A percentile compares a stretch with the other conserved stretches of the same genome.
Conservation (phyloP, 1,140 invertebrate genomes). For the Helicorthomorpha holstii region DNA sequence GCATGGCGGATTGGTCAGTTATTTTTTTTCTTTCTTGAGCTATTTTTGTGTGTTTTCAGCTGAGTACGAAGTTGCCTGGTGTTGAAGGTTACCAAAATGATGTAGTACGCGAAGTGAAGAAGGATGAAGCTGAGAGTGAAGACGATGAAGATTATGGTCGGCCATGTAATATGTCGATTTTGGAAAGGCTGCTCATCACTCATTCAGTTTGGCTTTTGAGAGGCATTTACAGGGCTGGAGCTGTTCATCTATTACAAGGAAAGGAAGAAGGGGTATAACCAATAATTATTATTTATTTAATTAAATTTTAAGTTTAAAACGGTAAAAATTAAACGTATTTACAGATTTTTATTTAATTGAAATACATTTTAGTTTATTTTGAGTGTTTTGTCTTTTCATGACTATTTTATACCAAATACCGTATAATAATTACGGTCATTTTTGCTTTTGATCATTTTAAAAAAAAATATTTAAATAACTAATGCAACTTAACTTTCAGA, state of each 20-base stretch:
- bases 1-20: no score
- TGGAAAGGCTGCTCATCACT: slow-evolving; percentile 71
- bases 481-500: slow-evolving; percentile 36
- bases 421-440: no score
- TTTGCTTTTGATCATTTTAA: not conserved
- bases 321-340: not conserved
- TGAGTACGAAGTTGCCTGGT: not conserved
- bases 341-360: no score
- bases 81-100: not conserved
- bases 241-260: slow-evolving; percentile 78
- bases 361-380: no score
- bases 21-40: no score
- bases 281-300: not conserved
- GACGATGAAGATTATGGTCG: not conserved
- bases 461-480: not conserved
- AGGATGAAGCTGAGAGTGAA: not conserved
- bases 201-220: slow-evolving; percentile 92
- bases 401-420: no score
- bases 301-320: not conserved
- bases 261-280: slow-evolving; percentile 73
- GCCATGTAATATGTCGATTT: slow-evolving; percentile 40
- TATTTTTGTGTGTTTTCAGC: not conserved
- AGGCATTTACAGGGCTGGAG: slow-evolving; percentile 76
- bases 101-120: not conserved
- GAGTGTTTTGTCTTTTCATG: no score